Percentiles rank a stretch among this genome's conserved stretches.
phyloP scores from a whole-genome alignment of 2,888 invertebrate species.

The Brachypalpus laphriformis region DNA sequence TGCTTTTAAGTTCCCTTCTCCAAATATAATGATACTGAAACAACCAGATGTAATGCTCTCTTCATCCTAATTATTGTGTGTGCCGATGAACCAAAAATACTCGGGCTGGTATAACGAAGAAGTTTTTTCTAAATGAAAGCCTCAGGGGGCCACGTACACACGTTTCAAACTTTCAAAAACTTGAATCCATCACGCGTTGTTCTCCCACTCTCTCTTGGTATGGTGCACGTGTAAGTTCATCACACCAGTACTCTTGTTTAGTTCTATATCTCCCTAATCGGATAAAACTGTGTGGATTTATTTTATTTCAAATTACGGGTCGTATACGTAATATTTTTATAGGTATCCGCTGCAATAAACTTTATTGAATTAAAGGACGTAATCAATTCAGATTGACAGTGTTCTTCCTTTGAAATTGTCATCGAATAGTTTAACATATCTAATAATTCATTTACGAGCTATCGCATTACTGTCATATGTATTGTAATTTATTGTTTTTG shows the following conservation, averaged over 20 bases:
- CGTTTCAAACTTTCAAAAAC: background rate
- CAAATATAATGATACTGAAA: no score
- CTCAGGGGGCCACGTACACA: background rate
- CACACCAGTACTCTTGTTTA: background rate
- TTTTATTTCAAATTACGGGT: background rate
- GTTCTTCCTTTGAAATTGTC: background rate
- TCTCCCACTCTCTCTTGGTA: background rate
- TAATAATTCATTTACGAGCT: slow-evolving; percentile 23
- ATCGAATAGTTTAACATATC: slow-evolving; percentile 11
- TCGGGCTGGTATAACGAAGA: background rate
- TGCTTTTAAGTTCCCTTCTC: no score
- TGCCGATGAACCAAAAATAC: no score
- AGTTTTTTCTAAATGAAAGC: background rate
- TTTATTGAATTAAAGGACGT: background rate
- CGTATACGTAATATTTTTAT: slow-evolving; percentile 21
- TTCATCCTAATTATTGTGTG: no score
- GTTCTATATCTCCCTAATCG: background rate
- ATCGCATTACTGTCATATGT: slow-evolving; percentile 13
- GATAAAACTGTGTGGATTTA: background rate
- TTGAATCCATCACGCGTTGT: background rate
- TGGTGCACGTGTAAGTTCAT: background rate
- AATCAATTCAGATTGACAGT: background rate
- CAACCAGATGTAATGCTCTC: no score
- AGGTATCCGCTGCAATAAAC: background rate
- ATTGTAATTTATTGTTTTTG: slow-evolving; percentile 14